Percentiles rank a stretch among this genome's conserved stretches.
phyloP scores from a whole-genome alignment of 2,113 vertebrate species.

The Antidorcas marsupialis region DNA sequence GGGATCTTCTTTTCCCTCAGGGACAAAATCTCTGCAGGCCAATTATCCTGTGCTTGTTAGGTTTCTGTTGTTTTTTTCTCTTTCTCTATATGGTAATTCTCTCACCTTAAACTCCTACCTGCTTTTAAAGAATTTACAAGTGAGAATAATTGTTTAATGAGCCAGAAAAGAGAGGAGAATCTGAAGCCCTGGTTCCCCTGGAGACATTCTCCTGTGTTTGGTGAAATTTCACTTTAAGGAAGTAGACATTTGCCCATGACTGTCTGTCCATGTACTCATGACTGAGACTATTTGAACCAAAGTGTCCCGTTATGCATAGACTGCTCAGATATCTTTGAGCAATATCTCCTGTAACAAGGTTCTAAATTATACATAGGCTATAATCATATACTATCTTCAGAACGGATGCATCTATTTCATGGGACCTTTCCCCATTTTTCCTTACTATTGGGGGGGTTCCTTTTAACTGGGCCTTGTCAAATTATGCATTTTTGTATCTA shows the following conservation, averaged over 20 bases:
- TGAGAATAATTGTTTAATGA: background rate
- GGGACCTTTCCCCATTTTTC: background rate
- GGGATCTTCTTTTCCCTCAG: background rate
- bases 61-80: background rate
- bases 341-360: background rate
- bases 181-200: background rate
- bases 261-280: background rate
- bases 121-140: background rate
- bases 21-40: constrained; percentile 40
- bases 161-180: background rate
- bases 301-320: background rate
- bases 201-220: background rate
- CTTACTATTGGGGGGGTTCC: background rate
- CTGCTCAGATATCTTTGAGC: background rate
- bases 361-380: background rate
- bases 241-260: background rate
- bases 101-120: background rate
- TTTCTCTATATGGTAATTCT: background rate
- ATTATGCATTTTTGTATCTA: background rate
- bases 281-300: background rate
- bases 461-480: background rate
- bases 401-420: background rate
- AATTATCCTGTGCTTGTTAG: constrained; percentile 26
- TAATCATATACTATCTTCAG: background rate
- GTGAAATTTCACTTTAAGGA: background rate